phyloP scores from a whole-genome alignment of 2,888 invertebrate genomes.

The Anoncus sp. region DNA sequence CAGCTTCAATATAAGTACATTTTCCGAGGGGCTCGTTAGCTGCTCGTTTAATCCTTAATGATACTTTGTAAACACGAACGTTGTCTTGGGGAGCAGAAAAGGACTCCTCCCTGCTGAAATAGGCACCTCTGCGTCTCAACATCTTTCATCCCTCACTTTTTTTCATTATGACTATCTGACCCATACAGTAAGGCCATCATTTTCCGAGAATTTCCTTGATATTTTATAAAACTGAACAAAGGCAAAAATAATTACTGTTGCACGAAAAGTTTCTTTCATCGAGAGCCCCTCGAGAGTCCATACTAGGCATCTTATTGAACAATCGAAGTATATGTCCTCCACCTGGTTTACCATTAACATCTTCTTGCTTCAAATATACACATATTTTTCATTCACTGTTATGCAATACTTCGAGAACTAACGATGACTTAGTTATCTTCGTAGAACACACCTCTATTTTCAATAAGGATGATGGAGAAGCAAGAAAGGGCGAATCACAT shows the following conservation, averaged over 20 bases:
- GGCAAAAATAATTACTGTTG: too few relatives aligned
- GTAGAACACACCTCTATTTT: too few relatives aligned
- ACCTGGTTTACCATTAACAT: neutral
- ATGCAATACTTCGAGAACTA: too few relatives aligned
- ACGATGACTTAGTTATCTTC: too few relatives aligned
- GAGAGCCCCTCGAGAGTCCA: too few relatives aligned
- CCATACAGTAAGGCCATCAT: neutral
- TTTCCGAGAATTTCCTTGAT: slow-evolving; percentile 3
- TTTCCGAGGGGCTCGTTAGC: slow-evolving; percentile 59
- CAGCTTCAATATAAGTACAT: slow-evolving; percentile 40
- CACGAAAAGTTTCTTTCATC: too few relatives aligned
- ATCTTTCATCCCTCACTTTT: slow-evolving; percentile 39
- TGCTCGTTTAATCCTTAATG: slow-evolving; percentile 51
- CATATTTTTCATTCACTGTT: too few relatives aligned
- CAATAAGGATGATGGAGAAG: too few relatives aligned
- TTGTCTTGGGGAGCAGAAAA: slow-evolving; percentile 47
- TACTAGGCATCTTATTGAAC: neutral
- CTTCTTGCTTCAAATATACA: too few relatives aligned
- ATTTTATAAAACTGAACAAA: slow-evolving; percentile 16
- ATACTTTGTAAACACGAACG: slow-evolving; percentile 51
- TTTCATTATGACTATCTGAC: neutral
- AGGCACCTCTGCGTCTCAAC: slow-evolving; percentile 22
- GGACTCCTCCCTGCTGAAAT: slow-evolving; percentile 15
- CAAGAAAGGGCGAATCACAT: too few relatives aligned
- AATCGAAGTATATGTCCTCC: neutral